phyloP scores from a whole-genome alignment of 2,113 vertebrate species.

The Siniperca knerii region DNA sequence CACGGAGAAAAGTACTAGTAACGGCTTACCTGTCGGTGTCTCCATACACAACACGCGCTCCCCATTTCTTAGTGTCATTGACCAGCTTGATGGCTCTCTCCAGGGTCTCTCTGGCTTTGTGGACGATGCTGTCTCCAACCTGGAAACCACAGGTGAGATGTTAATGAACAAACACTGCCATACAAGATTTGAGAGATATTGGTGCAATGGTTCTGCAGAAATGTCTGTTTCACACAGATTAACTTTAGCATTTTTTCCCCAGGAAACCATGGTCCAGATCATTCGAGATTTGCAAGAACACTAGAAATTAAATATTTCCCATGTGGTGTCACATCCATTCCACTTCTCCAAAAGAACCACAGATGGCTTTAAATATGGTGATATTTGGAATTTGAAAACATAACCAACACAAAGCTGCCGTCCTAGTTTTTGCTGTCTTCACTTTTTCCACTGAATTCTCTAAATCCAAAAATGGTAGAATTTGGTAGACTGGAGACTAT shows the following conservation, averaged over 20 bases:
- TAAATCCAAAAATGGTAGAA: not conserved
- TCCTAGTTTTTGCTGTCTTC: not conserved
- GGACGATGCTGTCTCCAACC: constrained; percentile 97
- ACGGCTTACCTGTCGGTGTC: constrained; percentile 92
- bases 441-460: not conserved
- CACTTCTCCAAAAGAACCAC: not conserved
- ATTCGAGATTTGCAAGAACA: not conserved
- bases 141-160: constrained; percentile 59
- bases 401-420: not conserved
- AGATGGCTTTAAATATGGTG: constrained; percentile 6
- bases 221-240: not conserved
- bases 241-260: not conserved
- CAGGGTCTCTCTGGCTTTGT: constrained; percentile 98
- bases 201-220: not conserved
- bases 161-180: not conserved
- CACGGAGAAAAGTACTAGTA: not conserved
- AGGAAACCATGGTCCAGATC: not conserved
- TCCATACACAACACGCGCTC: constrained; percentile 95
- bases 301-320: not conserved
- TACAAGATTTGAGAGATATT: not conserved
- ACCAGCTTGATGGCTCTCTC: constrained; percentile 97
- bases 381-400: not conserved
- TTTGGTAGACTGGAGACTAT: not conserved
- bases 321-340: not conserved
- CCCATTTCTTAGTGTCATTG: constrained; percentile 98